These are phyloP conservation scores for Drosophila emarginata DNA, from an alignment of 2,888 invertebrate species.

Conservation along the genomic window DNA sequence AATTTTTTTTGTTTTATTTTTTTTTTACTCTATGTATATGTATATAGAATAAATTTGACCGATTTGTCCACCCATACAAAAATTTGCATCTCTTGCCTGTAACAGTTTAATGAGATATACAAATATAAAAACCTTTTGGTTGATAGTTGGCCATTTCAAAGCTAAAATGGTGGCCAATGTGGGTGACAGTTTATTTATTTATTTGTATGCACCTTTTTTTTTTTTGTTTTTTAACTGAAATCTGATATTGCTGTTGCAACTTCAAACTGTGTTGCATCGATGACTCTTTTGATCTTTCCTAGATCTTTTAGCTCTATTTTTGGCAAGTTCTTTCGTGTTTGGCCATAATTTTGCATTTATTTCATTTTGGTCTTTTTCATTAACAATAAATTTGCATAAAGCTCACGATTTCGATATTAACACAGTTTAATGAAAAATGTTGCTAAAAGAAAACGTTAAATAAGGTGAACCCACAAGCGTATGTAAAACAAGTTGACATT, in stretches of 20 bases:
- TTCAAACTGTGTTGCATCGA: slow-evolving; percentile 1
- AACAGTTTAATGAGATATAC: not conserved
- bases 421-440: slow-evolving; percentile 69
- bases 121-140: not conserved
- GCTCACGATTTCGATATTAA: slow-evolving; percentile 74
- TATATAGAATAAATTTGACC: not conserved
- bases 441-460: slow-evolving; percentile 17
- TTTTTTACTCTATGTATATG: too few species aligned
- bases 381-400: slow-evolving; percentile 78
- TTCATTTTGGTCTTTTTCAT: slow-evolving; percentile 44
- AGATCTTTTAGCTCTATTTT: slow-evolving; percentile 10
- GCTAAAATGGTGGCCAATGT: not conserved
- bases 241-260: slow-evolving; percentile 2
- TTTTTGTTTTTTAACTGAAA: not conserved
- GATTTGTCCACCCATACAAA: not conserved
- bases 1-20: not conserved
- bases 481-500: slow-evolving; percentile 33
- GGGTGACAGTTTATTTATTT: not conserved
- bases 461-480: slow-evolving; percentile 30
- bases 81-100: not conserved
- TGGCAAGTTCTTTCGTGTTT: slow-evolving; percentile 61
- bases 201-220: too few species aligned
- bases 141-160: too few species aligned
- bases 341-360: slow-evolving; percentile 58
- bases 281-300: slow-evolving; percentile 15